These are phyloP conservation scores for Syndactyla subalaris DNA, from an alignment of 2,797 vertebrate species.

Conservation along the genomic window DNA sequence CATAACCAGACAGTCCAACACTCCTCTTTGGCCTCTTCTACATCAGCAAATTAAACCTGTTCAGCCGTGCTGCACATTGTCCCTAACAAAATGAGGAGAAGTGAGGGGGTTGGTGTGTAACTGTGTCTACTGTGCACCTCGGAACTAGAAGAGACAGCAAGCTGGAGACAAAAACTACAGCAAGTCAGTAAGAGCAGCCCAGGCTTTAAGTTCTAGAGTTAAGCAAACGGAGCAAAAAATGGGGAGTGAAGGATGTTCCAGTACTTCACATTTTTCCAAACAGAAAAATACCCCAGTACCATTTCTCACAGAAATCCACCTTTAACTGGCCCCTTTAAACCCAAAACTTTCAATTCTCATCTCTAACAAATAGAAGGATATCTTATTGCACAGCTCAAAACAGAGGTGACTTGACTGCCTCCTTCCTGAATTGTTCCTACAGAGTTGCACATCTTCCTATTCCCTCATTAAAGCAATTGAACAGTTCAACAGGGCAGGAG, in stretches of 20 bases:
- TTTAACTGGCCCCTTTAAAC: not conserved
- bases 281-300: not conserved
- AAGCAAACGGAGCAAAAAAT: not conserved
- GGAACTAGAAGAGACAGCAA: not conserved
- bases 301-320: not conserved
- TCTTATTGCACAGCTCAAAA: not conserved
- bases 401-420: not conserved
- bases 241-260: not conserved
- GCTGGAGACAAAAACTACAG: not conserved
- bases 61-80: not conserved
- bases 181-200: not conserved
- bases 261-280: not conserved
- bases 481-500: not conserved
- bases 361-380: not conserved
- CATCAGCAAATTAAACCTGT: not conserved
- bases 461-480: not conserved
- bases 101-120: not conserved
- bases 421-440: not conserved
- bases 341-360: not conserved
- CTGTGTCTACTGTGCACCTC: not conserved
- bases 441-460: not conserved
- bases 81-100: not conserved
- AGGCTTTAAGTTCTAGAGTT: not conserved
- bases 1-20: not conserved
- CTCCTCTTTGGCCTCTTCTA: not conserved